phyloP scores from a whole-genome alignment of 2,113 vertebrate species.

The Sigmodon hispidus region DNA sequence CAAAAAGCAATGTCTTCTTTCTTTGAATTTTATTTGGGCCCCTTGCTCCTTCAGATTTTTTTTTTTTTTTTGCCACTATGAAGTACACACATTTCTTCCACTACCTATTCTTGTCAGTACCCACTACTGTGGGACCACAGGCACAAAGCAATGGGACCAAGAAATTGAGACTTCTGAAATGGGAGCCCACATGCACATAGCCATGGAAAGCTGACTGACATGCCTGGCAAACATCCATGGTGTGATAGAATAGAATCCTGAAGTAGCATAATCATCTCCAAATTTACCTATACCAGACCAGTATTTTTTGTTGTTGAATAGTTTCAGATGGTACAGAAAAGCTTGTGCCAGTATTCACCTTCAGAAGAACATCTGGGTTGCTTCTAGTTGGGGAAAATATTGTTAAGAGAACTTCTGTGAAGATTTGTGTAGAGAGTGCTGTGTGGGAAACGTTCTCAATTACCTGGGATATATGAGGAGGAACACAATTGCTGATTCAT shows the following conservation, averaged over 20 bases:
- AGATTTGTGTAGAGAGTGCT: neutral
- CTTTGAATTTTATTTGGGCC: neutral
- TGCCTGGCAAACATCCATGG: neutral
- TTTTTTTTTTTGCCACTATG: neutral
- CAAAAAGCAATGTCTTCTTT: neutral
- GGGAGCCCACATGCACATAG: neutral
- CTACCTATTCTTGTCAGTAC: neutral
- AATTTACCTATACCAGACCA: neutral
- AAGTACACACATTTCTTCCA: no score
- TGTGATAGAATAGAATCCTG: neutral
- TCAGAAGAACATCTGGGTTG: neutral
- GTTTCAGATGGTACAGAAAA: neutral
- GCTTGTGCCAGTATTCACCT: neutral
- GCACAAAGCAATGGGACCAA: neutral
- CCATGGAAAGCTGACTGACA: neutral
- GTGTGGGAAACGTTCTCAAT: neutral
- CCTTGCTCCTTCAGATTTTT: fast-evolving
- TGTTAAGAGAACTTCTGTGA: neutral
- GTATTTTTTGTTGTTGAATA: neutral
- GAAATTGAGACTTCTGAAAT: neutral
- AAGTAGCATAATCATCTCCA: neutral
- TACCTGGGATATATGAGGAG: neutral
- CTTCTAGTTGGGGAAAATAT: neutral
- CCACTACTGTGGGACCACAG: neutral
- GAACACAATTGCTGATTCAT: neutral